Base-by-base conservation (phyloP, 2,113 vertebrate species). In the Cololabis saira region DNA sequence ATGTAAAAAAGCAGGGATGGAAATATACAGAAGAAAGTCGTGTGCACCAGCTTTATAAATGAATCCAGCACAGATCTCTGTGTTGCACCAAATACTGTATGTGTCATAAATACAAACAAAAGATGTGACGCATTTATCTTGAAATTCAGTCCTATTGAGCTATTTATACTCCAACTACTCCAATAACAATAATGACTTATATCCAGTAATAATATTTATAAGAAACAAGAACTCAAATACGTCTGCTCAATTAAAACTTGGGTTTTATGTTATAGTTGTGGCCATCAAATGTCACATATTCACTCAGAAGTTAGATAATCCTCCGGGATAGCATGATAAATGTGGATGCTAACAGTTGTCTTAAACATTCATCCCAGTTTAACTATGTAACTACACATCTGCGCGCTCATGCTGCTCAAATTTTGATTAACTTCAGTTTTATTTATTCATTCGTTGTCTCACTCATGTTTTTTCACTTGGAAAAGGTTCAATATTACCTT, bases 401-500 rank as follows among this genome's bases (percentile, higher is more conserved):
- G 11, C 43, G 16, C n/a, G 11, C n/a, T 16, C 16, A 17, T 45
- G 16, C 8, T n/a, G n/a, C n/a, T n/a, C n/a, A 15, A 3, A 16
- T 44, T 15, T 27, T 27, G 2, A 27, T 2, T 27, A 27, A 27
- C 33, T 37, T 37, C 1, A 37, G 33, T 37, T 37, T 37, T 11
- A 11, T 37, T 37, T 11, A 37, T 37, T 37, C 33, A 37, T 37
- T 11, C 10, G 33, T 27, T 27, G 24, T 3, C 5, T 27, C 24
- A 27, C 5, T 27, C 24, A 27, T 27, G 24, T 51, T 73, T 88
- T 91, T 89, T 75, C 80, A 89, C 82, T 78, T 79, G 66, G 58
- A 88, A 87, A 80, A 78, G 61, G 64, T 88, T 66, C 64, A 85
- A 84, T 80, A 78, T 78, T 62, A 87, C 86, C 86, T 91, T 86